Conservation (phyloP, 1,140 invertebrate species). For the Cyclina sinensis region DNA sequence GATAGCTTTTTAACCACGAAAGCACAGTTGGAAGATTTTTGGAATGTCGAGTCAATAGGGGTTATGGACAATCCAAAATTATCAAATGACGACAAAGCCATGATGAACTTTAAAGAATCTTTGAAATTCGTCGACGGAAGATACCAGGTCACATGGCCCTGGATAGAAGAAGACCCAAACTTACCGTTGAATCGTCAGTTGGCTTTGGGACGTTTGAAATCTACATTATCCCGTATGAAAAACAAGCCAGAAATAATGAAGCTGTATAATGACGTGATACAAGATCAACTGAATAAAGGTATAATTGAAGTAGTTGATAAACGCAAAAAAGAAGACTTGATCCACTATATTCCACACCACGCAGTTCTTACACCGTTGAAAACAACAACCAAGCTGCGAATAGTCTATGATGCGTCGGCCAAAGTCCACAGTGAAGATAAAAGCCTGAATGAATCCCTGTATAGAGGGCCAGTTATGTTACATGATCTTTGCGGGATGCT, state of each 20-base stretch:
- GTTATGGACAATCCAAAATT: background rate
- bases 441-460: conserved; percentile 2
- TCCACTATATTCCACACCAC: background rate
- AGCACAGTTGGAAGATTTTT: background rate
- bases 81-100: background rate
- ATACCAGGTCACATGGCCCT: background rate
- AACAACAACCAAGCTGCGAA: no score
- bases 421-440: background rate
- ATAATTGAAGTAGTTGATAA: background rate
- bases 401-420: background rate
- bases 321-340: background rate
- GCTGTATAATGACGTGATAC: background rate
- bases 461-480: no score
- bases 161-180: background rate
- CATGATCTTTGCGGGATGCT: no score
- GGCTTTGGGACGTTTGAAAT: background rate
- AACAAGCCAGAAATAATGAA: background rate
- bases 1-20: background rate
- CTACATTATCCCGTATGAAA: background rate
- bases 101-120: background rate
- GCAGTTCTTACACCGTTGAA: background rate
- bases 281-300: background rate
- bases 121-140: background rate
- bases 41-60: background rate
- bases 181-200: background rate